Conservation (phyloP, 1,140 invertebrate genomes). For the Cephus cinctus region DNA sequence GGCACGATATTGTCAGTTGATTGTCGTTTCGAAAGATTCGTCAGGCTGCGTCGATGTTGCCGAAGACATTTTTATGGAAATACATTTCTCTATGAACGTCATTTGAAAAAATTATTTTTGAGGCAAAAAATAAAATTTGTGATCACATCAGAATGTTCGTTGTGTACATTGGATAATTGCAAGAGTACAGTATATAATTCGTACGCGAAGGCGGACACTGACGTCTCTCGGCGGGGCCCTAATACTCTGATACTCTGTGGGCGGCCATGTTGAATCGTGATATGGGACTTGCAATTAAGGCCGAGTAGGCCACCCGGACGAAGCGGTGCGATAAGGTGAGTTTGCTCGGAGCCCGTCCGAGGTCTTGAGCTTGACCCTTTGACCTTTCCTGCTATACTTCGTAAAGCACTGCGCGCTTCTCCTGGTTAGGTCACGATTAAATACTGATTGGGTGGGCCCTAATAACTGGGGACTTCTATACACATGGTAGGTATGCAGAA, state of each 20-base stretch:
- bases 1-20: too few relatives aligned
- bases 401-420: constrained; percentile 20
- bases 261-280: constrained; percentile 57
- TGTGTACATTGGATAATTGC: constrained; percentile 24
- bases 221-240: constrained; percentile 25
- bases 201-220: constrained; percentile 25
- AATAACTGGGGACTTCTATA: constrained; percentile 3
- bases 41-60: too few relatives aligned
- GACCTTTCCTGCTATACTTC: constrained; percentile 31
- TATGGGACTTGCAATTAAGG: constrained; percentile 54
- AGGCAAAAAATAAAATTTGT: neutral
- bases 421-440: constrained; percentile 10
- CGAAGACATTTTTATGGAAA: neutral
- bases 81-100: neutral
- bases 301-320: constrained; percentile 56
- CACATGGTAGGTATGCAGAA: constrained; percentile 7
- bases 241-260: constrained; percentile 46
- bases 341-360: constrained; percentile 36
- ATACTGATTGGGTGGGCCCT: constrained; percentile 1
- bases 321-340: constrained; percentile 50
- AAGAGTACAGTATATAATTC: neutral
- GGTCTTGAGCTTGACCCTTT: constrained; percentile 49
- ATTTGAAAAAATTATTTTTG: neutral
- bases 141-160: neutral
- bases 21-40: too few relatives aligned